Conservation (phyloP, 2,888 invertebrate genomes). For the Cephus rjabovi region DNA sequence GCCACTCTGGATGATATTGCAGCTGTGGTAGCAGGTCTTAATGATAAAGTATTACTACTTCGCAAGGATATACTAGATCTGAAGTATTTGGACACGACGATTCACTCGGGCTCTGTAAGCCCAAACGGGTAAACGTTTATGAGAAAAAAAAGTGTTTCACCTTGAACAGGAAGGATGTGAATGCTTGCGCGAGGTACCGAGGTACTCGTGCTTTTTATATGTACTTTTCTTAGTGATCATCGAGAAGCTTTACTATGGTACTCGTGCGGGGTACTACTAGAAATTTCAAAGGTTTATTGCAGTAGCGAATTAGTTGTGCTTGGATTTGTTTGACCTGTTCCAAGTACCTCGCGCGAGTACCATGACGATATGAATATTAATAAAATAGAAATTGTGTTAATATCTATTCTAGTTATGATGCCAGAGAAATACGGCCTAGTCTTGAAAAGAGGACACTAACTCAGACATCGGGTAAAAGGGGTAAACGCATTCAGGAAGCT, state of each 20-base stretch:
- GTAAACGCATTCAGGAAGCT: background rate
- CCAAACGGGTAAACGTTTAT: background rate
- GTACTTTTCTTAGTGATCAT: background rate
- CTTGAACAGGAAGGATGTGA: background rate
- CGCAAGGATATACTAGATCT: conserved; percentile 29
- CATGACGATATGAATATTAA: background rate
- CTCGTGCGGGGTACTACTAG: background rate
- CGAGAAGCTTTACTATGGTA: background rate
- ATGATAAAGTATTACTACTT: conserved; percentile 30
- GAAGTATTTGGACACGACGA: conserved; percentile 9
- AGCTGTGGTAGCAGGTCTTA: conserved; percentile 26
- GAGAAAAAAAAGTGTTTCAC: background rate
- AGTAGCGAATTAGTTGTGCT: no score
- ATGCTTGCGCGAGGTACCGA: conserved; percentile 1
- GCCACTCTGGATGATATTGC: conserved; percentile 30
- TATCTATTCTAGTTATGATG: background rate
- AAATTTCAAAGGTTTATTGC: background rate
- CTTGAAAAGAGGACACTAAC: background rate
- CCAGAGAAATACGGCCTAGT: background rate
- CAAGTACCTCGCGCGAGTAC: background rate
- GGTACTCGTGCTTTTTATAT: background rate
- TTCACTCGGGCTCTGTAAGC: background rate
- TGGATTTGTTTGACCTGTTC: background rate
- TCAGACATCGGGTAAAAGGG: background rate
- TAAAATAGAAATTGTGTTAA: background rate